Conservation (phyloP, 2,888 invertebrate species). For the Agonopterix subpropinquella region DNA sequence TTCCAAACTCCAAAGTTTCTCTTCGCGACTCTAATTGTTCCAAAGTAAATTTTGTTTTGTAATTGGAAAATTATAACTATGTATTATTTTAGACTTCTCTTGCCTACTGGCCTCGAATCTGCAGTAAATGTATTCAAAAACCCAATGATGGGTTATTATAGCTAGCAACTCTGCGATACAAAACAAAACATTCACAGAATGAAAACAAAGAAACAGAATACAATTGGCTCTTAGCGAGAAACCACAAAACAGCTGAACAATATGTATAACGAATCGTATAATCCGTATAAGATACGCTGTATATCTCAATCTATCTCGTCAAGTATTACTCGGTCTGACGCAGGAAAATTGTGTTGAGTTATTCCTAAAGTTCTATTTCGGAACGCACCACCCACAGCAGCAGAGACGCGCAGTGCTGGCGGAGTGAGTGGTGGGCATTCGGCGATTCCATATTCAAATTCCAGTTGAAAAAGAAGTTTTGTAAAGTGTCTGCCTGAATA, state of each 20-base stretch:
- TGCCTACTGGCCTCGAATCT: too few species aligned
- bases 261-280: too few species aligned
- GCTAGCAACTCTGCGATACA: constrained; percentile 7
- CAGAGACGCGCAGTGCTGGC: constrained; percentile 48
- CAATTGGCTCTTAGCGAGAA: too few species aligned
- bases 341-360: constrained; percentile 62
- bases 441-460: constrained; percentile 20
- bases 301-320: constrained; percentile 24
- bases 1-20: too few species aligned
- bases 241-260: too few species aligned
- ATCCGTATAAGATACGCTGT: not conserved
- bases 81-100: too few species aligned
- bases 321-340: constrained; percentile 53
- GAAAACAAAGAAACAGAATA: too few species aligned
- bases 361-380: constrained; percentile 74
- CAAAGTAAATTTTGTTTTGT: too few species aligned
- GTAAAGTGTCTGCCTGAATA: constrained; percentile 17
- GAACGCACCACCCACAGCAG: constrained; percentile 55
- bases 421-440: constrained; percentile 38
- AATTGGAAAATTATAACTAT: too few species aligned
- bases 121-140: too few species aligned
- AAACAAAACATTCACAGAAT: constrained; percentile 1
- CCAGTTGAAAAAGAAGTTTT: not conserved
- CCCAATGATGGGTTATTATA: too few species aligned
- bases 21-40: too few species aligned